Percentiles rank a stretch among this genome's conserved stretches.
Conservation (phyloP, 2,888 invertebrate genomes). For the Mechanitis messenoides region DNA sequence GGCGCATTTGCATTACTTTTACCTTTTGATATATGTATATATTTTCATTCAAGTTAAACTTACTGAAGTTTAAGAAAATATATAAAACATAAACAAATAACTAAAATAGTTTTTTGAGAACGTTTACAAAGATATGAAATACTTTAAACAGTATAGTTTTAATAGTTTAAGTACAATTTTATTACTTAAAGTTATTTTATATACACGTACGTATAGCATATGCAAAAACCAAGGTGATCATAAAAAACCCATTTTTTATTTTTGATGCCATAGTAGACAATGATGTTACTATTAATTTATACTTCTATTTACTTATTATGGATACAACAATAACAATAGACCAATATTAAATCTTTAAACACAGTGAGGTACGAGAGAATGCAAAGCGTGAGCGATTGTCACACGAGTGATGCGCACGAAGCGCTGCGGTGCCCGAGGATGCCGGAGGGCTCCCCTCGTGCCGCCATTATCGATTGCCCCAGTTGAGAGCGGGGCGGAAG, state of each 20-base stretch:
- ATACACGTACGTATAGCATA: too few relatives aligned
- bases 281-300: neutral
- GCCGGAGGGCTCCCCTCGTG: slow-evolving; percentile 43
- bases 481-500: slow-evolving; percentile 78
- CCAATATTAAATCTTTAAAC: slow-evolving; percentile 9
- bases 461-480: slow-evolving; percentile 79
- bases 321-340: neutral
- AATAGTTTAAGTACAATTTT: too few relatives aligned
- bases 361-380: slow-evolving; percentile 22
- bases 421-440: slow-evolving; percentile 43
- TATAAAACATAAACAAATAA: neutral
- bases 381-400: slow-evolving; percentile 62
- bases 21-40: neutral
- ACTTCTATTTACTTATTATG: neutral
- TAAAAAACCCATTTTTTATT: too few relatives aligned
- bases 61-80: neutral
- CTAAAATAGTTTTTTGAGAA: too few relatives aligned
- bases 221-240: too few relatives aligned
- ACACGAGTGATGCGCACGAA: slow-evolving; percentile 70
- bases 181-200: too few relatives aligned
- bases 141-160: too few relatives aligned
- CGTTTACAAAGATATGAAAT: too few relatives aligned
- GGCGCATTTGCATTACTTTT: neutral
- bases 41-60: neutral
- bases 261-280: too few relatives aligned